Base-by-base conservation (phyloP, 2,888 invertebrate species). In the Flexamia atlantica region DNA sequence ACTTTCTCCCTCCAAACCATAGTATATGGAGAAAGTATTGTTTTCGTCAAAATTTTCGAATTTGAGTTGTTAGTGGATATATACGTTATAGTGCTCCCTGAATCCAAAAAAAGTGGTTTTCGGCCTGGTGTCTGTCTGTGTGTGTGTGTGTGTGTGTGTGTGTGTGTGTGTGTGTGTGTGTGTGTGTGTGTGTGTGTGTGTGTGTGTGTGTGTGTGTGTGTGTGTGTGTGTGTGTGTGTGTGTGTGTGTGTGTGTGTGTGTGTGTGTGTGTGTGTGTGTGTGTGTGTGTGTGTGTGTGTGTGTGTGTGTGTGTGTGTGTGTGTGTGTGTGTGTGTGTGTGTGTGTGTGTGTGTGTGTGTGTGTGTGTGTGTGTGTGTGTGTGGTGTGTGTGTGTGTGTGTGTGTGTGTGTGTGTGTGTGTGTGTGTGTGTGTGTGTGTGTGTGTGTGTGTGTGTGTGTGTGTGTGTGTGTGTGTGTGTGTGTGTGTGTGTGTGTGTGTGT, bases 321-420 rank as follows among this genome's bases (percentile, higher is more conserved):
- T 53, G 53, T 53, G 53, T 53, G 53, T 53, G 53, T 53, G 53
- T 53, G 53, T 53, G 53, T 53, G 53, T 53, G 53, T 53, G 53
- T 23, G 53, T 53, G 53, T 53, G 53, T 53, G 53, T 53, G 53
- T 53, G 53, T 23, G 53, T 53, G 53, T 53, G 53, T 53, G 53
- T 53, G 53, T 53, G 53, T 20, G 14, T 53, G 53, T 53, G 53
- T 53, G 20, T 53, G 53, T 53, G 53, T 53, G 53, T 10, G 20
- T 53, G 53, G n/a, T n/a, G n/a, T n/a, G n/a, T n/a, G n/a, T n/a
- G n/a, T n/a, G n/a, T n/a, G n/a, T 70, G 70, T 70, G 70, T 70
- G 70, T 70, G 70, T 70, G 70, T 70, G 70, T 70, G 70, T 70
- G 70, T 70, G 70, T 70, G 70, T 70, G 70, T 70, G 70, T 70